Percentiles rank a stretch among this genome's conserved stretches.
These are phyloP conservation scores for Unio delphinus DNA, from an alignment of 2,888 invertebrate genomes.

Conservation along the genomic window DNA sequence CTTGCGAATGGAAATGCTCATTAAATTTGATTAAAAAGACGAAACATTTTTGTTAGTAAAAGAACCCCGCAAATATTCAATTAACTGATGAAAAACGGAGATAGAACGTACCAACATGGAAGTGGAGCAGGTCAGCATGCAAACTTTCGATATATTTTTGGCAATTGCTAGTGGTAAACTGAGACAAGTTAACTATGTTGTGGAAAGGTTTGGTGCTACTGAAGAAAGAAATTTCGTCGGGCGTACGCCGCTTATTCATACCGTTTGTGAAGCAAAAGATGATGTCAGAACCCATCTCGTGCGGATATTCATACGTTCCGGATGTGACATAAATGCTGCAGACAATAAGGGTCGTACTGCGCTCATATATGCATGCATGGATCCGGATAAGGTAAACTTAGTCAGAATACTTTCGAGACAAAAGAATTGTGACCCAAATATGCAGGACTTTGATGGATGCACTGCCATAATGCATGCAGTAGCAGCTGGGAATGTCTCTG, in stretches of 20 bases:
- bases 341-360: conserved; percentile 51
- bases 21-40: no score
- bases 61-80: no score
- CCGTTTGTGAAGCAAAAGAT: conserved; percentile 48
- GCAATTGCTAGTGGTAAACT: conserved; percentile 38
- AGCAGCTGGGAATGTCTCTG: conserved; percentile 42
- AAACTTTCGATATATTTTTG: conserved; percentile 25
- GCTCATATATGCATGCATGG: conserved; percentile 57
- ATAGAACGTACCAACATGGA: no score
- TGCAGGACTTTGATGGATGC: conserved; percentile 45
- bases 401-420: conserved; percentile 44
- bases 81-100: no score
- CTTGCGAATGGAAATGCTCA: no score
- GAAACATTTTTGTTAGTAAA: no score
- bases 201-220: conserved; percentile 17
- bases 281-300: conserved; percentile 53
- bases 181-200: conserved; percentile 27
- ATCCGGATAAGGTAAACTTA: conserved; percentile 45
- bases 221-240: conserved; percentile 33
- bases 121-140: background rate
- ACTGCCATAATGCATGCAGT: conserved; percentile 54
- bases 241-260: conserved; percentile 52
- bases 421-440: conserved; percentile 49
- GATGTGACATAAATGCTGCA: conserved; percentile 51
- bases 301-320: conserved; percentile 48